Percentiles rank a stretch among this genome's conserved stretches.
Conservation (phyloP, 2,797 vertebrate species). For the Astyanax mexicanus region DNA sequence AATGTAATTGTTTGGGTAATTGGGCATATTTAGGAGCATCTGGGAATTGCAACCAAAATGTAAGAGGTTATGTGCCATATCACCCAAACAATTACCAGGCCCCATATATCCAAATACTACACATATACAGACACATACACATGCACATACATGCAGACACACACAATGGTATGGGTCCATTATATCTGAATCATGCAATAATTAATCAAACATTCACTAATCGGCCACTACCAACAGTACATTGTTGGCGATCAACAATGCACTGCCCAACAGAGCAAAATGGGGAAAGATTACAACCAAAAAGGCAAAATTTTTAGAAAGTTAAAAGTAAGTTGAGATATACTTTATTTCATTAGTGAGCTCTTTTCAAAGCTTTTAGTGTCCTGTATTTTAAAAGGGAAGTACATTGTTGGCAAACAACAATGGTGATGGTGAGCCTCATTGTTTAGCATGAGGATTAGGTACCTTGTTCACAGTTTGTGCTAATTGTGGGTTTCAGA, state of each 20-base stretch:
- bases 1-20: slow-evolving; percentile 61
- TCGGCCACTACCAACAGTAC: slow-evolving; percentile 89
- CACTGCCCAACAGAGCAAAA: slow-evolving; percentile 89
- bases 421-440: slow-evolving; percentile 82
- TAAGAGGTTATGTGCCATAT: slow-evolving; percentile 49
- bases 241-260: slow-evolving; percentile 97
- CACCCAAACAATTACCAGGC: slow-evolving; percentile 58
- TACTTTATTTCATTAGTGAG: slow-evolving; percentile 26
- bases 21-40: slow-evolving; percentile 40
- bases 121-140: slow-evolving; percentile 62
- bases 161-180: slow-evolving; percentile 38
- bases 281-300: slow-evolving; percentile 70
- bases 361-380: slow-evolving; percentile 41
- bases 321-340: not conserved
- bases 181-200: slow-evolving; percentile 76
- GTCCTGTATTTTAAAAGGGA: slow-evolving; percentile 71
- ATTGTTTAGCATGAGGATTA: slow-evolving; percentile 74
- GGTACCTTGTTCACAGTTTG: slow-evolving; percentile 93
- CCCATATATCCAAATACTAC: slow-evolving; percentile 62
- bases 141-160: slow-evolving; percentile 64
- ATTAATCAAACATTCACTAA: slow-evolving; percentile 75
- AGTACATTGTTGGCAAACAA: slow-evolving; percentile 92
- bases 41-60: slow-evolving; percentile 5
- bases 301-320: slow-evolving; percentile 41
- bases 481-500: slow-evolving; percentile 88